Evolutionary conservation across 2,113 vertebrate genomes (phyloP), one percentile per base, ranked within the genome.

Genomic region (Asarcornis scutulata): DNA sequence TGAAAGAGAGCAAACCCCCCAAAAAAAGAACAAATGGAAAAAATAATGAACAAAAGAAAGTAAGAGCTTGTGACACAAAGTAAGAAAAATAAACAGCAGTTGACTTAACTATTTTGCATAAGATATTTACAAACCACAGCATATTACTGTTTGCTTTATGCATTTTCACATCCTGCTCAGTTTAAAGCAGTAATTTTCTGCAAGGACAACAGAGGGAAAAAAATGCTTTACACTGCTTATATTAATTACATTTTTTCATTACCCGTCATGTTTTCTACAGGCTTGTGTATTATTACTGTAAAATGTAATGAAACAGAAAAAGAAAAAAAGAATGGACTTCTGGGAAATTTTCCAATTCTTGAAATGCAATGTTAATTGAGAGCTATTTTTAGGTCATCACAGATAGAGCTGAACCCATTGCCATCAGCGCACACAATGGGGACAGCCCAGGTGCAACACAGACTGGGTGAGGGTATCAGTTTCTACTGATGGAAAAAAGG

Each of bases 211-310:
- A 97, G 98, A 98, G 97, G 93, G 88, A 96, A 97, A 98, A 96
- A 95, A 98, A 97, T 97, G 96, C 97, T 98, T 98, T 98, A 98
- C 97, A 92, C 97, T 97, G 98, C 98, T 98, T 98, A 98, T 98
- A 98, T 98, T 98, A 98, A 98, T 98, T 98, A 98, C 98, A 98
- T 98, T 98, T 98, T 98, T 98, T 98, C 98, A 98, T 98, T 98
- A 98, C 98, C 98, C 97, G 13, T 98, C 98, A 98, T 98, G 98
- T 98, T 98, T 98, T 98, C 97, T 98, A 98, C 97, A 98, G 97
- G 97, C 98, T 98, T 98, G 97, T 98, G 98, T 98, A 98, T 98
- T 98, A 98, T 98, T 98, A 98, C 97, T 97, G 97, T 98, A 98
- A 98, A 98, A 98, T 98, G 98, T 98, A 98, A 98, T 98, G 98